Evolutionary conservation across 2,113 vertebrate species (phyloP).

Genomic region (Hippocampus guttulatus): DNA sequence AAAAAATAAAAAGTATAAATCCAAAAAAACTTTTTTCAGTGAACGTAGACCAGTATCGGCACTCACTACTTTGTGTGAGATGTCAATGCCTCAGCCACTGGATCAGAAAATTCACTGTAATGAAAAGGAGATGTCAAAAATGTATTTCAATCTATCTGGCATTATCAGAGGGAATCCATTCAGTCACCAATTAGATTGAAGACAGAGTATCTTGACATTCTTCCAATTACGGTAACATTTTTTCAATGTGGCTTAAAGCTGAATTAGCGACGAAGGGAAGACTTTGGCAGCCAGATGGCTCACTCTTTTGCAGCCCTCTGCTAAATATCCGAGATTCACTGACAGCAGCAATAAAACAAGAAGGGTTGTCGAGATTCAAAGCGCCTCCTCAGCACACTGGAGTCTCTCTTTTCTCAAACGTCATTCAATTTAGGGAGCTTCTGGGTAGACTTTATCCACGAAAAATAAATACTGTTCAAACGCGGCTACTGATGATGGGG

Average conservation of each 20-base stretch:
- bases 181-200: slow-evolving; percentile 37
- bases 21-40: too few species aligned
- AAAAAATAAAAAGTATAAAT: too few species aligned
- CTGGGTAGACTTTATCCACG: neutral
- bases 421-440: slow-evolving; percentile 5
- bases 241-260: slow-evolving; percentile 27
- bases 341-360: slow-evolving; percentile 49
- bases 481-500: neutral
- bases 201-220: slow-evolving; percentile 36
- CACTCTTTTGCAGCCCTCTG: slow-evolving; percentile 37
- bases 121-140: neutral
- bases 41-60: too few species aligned
- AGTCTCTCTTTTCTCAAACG: slow-evolving; percentile 1
- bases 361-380: slow-evolving; percentile 34
- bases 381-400: slow-evolving; percentile 20
- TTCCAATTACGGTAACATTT: slow-evolving; percentile 41
- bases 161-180: slow-evolving; percentile 22
- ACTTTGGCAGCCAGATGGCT: slow-evolving; percentile 44
- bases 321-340: slow-evolving; percentile 43
- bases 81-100: neutral
- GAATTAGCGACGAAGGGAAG: slow-evolving; percentile 43
- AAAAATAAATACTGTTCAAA: slow-evolving; percentile 8
- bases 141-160: slow-evolving; percentile 4
- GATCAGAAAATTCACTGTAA: neutral
- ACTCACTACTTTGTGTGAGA: too few species aligned